Percentiles rank a stretch among this genome's conserved stretches.
These are phyloP conservation scores for Recurvirostra avosetta DNA, from an alignment of 2,113 vertebrate species.

Conservation along the genomic window DNA sequence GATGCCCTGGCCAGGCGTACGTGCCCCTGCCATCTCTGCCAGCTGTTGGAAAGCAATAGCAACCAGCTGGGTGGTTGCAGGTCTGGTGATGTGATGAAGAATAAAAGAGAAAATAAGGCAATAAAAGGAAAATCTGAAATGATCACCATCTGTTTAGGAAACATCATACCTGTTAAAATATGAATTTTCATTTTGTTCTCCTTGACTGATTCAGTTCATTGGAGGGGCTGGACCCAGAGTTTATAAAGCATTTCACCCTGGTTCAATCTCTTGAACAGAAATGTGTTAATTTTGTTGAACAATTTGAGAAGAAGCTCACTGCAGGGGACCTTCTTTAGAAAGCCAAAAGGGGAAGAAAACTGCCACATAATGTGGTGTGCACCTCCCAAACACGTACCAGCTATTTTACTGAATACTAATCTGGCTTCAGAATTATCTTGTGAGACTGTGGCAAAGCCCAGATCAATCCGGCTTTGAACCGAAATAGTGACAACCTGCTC, in stretches of 20 bases:
- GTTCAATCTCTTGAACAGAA: neutral
- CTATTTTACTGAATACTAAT: neutral
- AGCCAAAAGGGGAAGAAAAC: neutral
- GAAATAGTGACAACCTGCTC: neutral
- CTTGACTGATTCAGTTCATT: neutral
- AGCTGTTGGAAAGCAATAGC: constrained; percentile 43
- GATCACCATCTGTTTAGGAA: constrained; percentile 35
- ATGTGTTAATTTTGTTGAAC: neutral
- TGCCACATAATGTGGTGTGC: neutral
- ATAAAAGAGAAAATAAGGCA: constrained; percentile 19
- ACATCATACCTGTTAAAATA: constrained; percentile 32
- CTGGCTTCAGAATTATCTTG: neutral
- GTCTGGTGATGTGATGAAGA: neutral
- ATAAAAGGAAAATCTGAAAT: constrained; percentile 22
- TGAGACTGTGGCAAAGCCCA: neutral
- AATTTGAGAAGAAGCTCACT: neutral
- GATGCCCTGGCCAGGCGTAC: neutral
- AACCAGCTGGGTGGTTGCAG: constrained; percentile 34
- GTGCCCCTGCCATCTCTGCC: neutral
- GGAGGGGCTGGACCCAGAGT: neutral
- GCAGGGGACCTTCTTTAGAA: neutral
- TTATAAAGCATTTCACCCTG: neutral
- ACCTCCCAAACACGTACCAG: neutral
- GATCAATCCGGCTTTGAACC: neutral
- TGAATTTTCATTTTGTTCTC: neutral